These are phyloP conservation scores for Pomatostomus ruficeps DNA, from an alignment of 2,113 vertebrate species.

Conservation along the genomic window DNA sequence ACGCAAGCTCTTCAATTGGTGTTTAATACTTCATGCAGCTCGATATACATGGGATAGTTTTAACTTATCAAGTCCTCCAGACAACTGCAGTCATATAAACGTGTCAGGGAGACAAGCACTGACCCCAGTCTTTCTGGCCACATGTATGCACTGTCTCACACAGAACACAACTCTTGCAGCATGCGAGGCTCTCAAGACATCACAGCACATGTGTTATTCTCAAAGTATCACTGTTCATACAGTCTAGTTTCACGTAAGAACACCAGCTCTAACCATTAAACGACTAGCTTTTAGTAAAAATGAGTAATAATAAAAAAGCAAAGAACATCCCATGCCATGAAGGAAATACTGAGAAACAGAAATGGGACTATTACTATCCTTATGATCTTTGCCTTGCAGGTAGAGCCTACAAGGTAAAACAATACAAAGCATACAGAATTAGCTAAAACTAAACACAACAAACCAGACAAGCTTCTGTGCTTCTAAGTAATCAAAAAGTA, in stretches of 20 bases:
- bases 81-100: constrained; percentile 8
- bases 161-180: not conserved
- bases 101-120: not conserved
- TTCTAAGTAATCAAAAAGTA: constrained; percentile 80
- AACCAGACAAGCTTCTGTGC: constrained; percentile 76
- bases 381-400: constrained; percentile 96
- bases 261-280: not conserved
- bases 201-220: constrained; percentile 14
- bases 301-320: not conserved
- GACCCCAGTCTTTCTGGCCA: not conserved
- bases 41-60: not conserved
- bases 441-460: constrained; percentile 79
- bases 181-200: constrained; percentile 26
- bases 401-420: constrained; percentile 92
- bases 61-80: constrained; percentile 10
- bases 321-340: constrained; percentile 70
- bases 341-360: constrained; percentile 76
- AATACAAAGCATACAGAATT: constrained; percentile 92
- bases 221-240: not conserved
- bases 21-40: constrained; percentile 32
- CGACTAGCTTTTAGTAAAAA: constrained; percentile 56
- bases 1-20: not conserved
- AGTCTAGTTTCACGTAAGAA: not conserved
- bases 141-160: constrained; percentile 18
- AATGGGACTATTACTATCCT: constrained; percentile 93